Base-by-base conservation (phyloP, 2,113 vertebrate species). In the Hystrix brachyura region DNA sequence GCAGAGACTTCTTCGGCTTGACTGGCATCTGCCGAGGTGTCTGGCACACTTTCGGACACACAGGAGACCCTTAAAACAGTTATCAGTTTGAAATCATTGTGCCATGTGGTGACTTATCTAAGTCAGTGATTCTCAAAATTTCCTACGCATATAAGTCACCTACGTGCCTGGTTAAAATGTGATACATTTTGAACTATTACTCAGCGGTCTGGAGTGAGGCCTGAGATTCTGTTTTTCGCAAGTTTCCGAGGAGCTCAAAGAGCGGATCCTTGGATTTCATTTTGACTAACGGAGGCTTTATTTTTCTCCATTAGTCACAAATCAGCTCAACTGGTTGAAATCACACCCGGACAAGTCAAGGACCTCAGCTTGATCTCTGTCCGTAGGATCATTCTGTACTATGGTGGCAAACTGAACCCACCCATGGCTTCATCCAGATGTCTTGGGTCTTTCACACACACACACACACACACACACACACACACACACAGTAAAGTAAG, bases 201-300 rank as follows among this genome's bases (percentile, higher is more conserved):
- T 78, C 86, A 62, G 27, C 60, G 76, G 15, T 82, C 60, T 78
- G 60, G n/a, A 18, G 10, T 18, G 84, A 94, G 10, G 25, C 25
- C 80, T 53, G 59, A 94, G 60, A 51, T 34, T 76, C 29, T 57
- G 4, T 55, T 95, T 96, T 81, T 78, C 34, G 87, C n/a, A 76
- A 18, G 19, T 23, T 90, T 25, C n/a, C 67, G 13, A 19, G 15
- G 11, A 72, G 38, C 27, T 18, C 46, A 65, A 5, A 0, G 7
- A 23, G 62, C 57, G 60, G n/a, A 60, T 85, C 53, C 34, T 78
- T 10, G 23, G 27, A 29, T 34, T 43, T 21, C 38, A 59, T 32
- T 69, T 60, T 8, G 55, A 43, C 4, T 25, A 53, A 71, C 2
- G 46, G 3, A 82, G 51, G 19, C 53, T 67, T 85, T 64, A 15